Evolutionary conservation across 2,888 invertebrate genomes (phyloP).

Genomic region (Drosophila monieri): DNA sequence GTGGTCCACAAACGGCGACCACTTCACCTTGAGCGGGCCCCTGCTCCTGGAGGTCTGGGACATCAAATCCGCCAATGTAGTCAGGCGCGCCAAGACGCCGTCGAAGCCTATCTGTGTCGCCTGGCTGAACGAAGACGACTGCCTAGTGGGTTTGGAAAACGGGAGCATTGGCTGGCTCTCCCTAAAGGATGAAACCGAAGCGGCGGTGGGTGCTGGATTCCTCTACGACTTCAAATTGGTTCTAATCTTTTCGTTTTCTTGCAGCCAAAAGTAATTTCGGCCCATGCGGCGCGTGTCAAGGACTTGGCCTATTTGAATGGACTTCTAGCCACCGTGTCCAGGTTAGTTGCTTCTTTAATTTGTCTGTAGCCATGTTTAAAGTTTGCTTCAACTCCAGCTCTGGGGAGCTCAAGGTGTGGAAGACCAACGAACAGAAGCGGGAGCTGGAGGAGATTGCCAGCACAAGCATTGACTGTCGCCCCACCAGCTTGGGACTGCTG

Average conservation of each 20-base stretch:
- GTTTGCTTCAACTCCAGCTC: slow-evolving; percentile 84
- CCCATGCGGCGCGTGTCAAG: slow-evolving; percentile 89
- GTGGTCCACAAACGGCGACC: slow-evolving; percentile 91
- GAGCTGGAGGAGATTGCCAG: slow-evolving; percentile 85
- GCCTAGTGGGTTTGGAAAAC: slow-evolving; percentile 90
- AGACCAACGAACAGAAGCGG: slow-evolving; percentile 51
- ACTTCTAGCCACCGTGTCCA: slow-evolving; percentile 89
- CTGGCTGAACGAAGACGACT: slow-evolving; percentile 87
- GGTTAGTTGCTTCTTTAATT: slow-evolving; percentile 57
- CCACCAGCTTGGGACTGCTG: slow-evolving; percentile 89
- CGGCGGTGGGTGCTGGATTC: not conserved
- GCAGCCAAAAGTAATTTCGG: slow-evolving; percentile 81
- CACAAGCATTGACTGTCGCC: slow-evolving; percentile 88
- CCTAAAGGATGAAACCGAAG: slow-evolving; percentile 84
- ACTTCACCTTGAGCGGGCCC: slow-evolving; percentile 90
- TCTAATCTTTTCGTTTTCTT: not conserved
- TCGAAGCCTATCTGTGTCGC: slow-evolving; percentile 89
- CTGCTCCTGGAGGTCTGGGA: slow-evolving; percentile 92
- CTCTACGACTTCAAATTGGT: not conserved
- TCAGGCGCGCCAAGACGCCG: slow-evolving; percentile 88
- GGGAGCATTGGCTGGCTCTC: slow-evolving; percentile 88
- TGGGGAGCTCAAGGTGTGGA: slow-evolving; percentile 92
- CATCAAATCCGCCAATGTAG: slow-evolving; percentile 90
- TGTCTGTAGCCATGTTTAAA: too few relatives aligned
- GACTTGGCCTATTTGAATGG: slow-evolving; percentile 86